Evolutionary conservation across 2,797 vertebrate genomes (phyloP).

Genomic region (Prunella strophiata): DNA sequence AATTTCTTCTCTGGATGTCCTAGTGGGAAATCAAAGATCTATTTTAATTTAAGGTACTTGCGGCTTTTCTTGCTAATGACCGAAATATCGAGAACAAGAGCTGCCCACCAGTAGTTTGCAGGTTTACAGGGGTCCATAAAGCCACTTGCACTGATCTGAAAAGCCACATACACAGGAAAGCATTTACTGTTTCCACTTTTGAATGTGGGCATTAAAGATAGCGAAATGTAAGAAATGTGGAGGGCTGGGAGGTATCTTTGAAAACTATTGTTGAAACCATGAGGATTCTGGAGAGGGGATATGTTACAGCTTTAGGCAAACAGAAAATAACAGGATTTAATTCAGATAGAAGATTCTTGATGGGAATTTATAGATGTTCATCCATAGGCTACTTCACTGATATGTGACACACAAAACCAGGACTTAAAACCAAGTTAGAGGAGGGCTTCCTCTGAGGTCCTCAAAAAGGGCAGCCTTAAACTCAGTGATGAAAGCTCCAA

Average conservation of each 20-base stretch:
- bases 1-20: constrained; percentile 44
- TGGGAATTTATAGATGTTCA: not conserved
- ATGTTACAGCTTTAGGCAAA: not conserved
- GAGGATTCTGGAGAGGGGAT: not conserved
- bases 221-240: not conserved
- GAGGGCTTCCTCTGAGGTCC: not conserved
- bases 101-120: not conserved
- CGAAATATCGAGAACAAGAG: not conserved
- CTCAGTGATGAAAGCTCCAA: not conserved
- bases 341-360: not conserved
- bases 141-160: not conserved
- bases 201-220: not conserved
- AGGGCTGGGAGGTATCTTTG: not conserved
- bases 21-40: constrained; percentile 38
- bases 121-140: not conserved
- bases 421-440: not conserved
- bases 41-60: constrained; percentile 35
- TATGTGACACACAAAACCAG: not conserved
- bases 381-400: not conserved
- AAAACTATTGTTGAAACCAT: not conserved
- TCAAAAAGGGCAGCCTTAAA: not conserved
- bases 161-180: not conserved
- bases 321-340: not conserved
- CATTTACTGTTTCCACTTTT: not conserved
- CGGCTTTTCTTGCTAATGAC: constrained; percentile 38